Percentiles rank a stretch among this genome's conserved stretches.
Conservation (phyloP, 2,797 vertebrate species). For the Tenualosa ilisha region DNA sequence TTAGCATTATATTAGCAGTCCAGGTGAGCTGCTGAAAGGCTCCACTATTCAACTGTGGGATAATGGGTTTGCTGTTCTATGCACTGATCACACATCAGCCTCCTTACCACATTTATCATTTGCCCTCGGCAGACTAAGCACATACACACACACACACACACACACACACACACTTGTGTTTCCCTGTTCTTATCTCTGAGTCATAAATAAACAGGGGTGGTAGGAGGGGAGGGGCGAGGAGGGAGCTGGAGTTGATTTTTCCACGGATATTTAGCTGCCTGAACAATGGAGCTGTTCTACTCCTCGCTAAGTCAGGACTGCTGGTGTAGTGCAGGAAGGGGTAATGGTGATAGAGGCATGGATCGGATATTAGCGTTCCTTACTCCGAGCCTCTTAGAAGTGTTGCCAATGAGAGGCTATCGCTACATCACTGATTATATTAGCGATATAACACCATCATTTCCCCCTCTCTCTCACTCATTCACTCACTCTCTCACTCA, state of each 20-base stretch:
- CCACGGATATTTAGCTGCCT: constrained; percentile 26
- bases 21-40: not conserved
- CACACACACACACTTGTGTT: not conserved
- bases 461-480: not conserved
- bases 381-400: constrained; percentile 32
- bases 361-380: constrained; percentile 28
- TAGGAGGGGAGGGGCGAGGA: not conserved
- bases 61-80: not conserved
- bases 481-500: not conserved
- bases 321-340: constrained; percentile 26
- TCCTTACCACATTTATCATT: not conserved
- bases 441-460: constrained; percentile 46
- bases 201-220: constrained; percentile 21
- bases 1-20: not conserved
- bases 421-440: constrained; percentile 33
- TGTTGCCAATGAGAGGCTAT: constrained; percentile 33
- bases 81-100: not conserved
- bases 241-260: constrained; percentile 13
- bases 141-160: not conserved
- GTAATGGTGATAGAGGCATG: constrained; percentile 18
- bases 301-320: not conserved
- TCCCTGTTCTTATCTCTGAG: not conserved
- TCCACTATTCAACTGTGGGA: not conserved
- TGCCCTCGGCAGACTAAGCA: not conserved
- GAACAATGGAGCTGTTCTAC: not conserved